Base-by-base conservation (phyloP, 23 tunicate genomes). In the Halocynthia roretzi region DNA sequence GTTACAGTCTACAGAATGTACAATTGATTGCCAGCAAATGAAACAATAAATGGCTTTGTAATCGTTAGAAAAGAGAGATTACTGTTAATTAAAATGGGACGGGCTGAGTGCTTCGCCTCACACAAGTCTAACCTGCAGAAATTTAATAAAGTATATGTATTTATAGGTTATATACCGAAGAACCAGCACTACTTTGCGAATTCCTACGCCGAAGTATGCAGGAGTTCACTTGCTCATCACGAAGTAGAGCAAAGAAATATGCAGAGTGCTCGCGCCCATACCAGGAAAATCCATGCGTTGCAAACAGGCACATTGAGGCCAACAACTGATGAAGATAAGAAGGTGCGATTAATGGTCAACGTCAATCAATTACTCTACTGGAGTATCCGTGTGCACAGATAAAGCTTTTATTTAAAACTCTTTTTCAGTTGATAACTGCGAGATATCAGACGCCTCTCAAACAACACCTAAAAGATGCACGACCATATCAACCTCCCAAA, bases 181-280 rank as follows among this genome's bases (percentile, higher is more conserved):
- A 78, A 66, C 49, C 97, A 91, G 55, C 97, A 91, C 56, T 85
- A 91, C 72, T 91, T 91, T 60, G 85, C 97, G 52, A 77, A 85
- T 52, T 76, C 87, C 15, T 91, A 85, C 84, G 97, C 84, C 10
- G 97, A 91, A 56, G 84, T 91, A 6, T 91, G 97, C 67, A 54
- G 84, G 49, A 78, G 79, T 67, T 90, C 97, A 8, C 68, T 91
- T 8, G 56, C 71, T 23, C 97, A 91, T 57, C 91, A 85, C 65
- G 97, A 91, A 78, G 8, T 51, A 10, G 97, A 91, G 51, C 97
- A 85, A 53, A 76, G 69, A 19, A 67, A 85, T 7, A 77, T 65
- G 10, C 71, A 76, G 48, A 56, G 63, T 12, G 70, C 80, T 21
- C 87, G 76, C 70, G 61, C 70, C 10, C 80, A 89, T 31, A 20